Evolutionary conservation across 2,797 vertebrate genomes (phyloP).

Genomic region (Lemur catta): DNA sequence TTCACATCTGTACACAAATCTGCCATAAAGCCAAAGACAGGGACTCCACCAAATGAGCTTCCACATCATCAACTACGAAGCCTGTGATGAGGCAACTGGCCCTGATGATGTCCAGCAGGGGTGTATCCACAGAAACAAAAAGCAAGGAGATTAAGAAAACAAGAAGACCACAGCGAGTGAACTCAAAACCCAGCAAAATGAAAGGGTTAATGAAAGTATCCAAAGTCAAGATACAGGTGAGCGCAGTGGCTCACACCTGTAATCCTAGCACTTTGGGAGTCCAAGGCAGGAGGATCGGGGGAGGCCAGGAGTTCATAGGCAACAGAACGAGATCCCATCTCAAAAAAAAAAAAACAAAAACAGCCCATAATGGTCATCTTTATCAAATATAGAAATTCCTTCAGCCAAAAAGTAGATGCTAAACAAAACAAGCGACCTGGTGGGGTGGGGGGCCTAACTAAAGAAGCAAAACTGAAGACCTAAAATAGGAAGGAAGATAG

Average conservation of each 20-base stretch:
- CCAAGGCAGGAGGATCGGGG: too few species aligned
- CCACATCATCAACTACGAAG: neutral
- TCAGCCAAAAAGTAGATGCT: neutral
- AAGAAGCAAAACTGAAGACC: slow-evolving; percentile 15
- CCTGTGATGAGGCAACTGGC: neutral
- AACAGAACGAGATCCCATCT: neutral
- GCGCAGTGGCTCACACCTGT: too few species aligned
- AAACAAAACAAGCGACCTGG: neutral
- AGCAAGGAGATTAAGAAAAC: neutral
- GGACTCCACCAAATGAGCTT: neutral
- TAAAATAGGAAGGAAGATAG: neutral
- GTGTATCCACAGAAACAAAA: neutral
- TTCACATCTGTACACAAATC: neutral
- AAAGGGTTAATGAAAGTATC: neutral
- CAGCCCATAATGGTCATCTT: neutral
- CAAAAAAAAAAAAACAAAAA: neutral
- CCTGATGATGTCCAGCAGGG: neutral
- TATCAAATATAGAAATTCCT: neutral
- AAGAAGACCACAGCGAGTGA: neutral
- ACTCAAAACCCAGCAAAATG: neutral
- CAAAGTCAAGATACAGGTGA: neutral
- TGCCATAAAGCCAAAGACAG: neutral
- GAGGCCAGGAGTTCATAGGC: too few species aligned
- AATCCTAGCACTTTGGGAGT: too few species aligned
- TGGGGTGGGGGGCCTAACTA: neutral